Evolutionary conservation across 2,797 vertebrate species (phyloP), one percentile per base, ranked within the genome.

Genomic region (Pelochelys cantorii): DNA sequence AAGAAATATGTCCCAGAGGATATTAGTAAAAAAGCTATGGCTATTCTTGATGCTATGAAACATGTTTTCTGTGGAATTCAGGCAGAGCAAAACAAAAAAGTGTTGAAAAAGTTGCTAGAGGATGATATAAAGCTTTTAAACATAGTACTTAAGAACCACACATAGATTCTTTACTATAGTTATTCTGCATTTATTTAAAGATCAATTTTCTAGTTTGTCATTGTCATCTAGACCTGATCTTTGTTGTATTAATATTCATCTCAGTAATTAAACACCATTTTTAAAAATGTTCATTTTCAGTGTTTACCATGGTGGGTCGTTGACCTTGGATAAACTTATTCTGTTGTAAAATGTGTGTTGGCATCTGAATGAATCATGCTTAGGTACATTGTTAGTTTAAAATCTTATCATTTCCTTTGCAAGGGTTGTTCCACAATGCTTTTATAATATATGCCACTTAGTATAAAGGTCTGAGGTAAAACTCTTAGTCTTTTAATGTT

Each of bases 111-210:
- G 79, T 84, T 96, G 86, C 53, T 95, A 93, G 93, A 90, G 60
- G 93, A 96, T 79, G 97, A 96, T 87, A 91, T 90, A 68, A 93
- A 94, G 90, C 92, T 97, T 23, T 85, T 97, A 90, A 91, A 84
- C n/a, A 59, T 94, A 80, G 89, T 95, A 95, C 77, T 91, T 89
- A 55, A 95, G 48, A 91, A 92, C 23, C 20, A 6, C 83, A 37
- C 89, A 84, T 53, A 79, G 4, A 15, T 37, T 79, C 29, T 22
- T 74, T 62, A 54, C 93, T 77, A 71, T 74, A 23, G 25, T 74
- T 56, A 54, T 84, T 9, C 42, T 48, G 42, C 42, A 48, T 48
- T 48, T 48, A 48, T 48, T 52, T 60, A 79, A 75, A 93, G 9
- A 68, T 65, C 4, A 10, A 71, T 84, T 94, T 93, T 88, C 84